Base-by-base conservation (phyloP, 2,888 invertebrate species). In the Sarcophaga caerulescens region DNA sequence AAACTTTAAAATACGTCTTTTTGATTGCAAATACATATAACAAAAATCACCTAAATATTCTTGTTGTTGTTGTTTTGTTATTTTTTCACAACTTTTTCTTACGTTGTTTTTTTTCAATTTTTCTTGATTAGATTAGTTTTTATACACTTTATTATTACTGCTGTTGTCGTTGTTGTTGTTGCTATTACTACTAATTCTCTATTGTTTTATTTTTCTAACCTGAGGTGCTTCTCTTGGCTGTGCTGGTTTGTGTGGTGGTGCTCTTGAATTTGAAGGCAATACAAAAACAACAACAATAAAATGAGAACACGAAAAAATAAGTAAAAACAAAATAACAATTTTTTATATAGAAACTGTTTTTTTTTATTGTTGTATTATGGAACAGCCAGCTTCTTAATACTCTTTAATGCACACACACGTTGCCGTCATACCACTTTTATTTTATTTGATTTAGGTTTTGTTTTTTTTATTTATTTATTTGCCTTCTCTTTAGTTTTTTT, bases 41-140 rank as follows among this genome's bases (percentile, higher is more conserved):
- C 14, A 60, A 21, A 60, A 75, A 65, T 47, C 11, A 52, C 17
- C 12, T 14, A 52, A 52, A 10, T 10, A 35, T 35, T 35, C 10
- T 10, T 35, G 8, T 35, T 35, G 35, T 35, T 35, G 35, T 10
- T 35, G 35, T 35, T 35, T 10, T 35, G 35, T 35, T 35, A 1
- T 25, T 0, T 10, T 35, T 35, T 10, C 8, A 35, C 35, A 2
- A 35, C 35, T 10, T 35, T 35, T 52, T 52, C 17, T 52, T 52
- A 52, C 17, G 52, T 35, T n/a, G 47, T 78, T 68, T 35, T 25
- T 44, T n/a, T 17, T 65, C 11, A 35, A 44, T 69, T 19, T 68
- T 23, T 47, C 79, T 75, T 75, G 84, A 84, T 84, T 79, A 84
- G 79, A 84, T 79, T 80, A 84, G 78, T 65, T 75, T 70, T 47